phyloP scores from a whole-genome alignment of 2,113 vertebrate genomes.

The Thymallus thymallus region DNA sequence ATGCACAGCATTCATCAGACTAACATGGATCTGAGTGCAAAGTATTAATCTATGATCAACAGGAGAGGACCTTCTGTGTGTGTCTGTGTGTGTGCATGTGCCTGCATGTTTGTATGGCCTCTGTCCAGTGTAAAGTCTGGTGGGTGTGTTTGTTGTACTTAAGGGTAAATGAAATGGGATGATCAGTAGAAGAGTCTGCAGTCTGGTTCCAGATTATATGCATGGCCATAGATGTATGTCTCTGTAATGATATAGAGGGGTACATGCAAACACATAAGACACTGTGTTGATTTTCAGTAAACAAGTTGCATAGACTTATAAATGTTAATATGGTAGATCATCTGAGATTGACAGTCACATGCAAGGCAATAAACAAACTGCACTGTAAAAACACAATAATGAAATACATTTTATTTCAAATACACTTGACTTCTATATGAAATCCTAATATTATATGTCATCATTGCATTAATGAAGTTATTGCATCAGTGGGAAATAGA shows the following conservation, averaged over 20 bases:
- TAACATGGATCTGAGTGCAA: background rate
- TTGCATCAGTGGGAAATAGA: too few species aligned
- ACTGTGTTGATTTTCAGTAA: conserved; percentile 10
- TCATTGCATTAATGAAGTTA: background rate
- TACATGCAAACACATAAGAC: background rate
- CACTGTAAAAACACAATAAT: background rate
- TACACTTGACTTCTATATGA: background rate
- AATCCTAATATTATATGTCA: background rate
- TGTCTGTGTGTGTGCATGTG: background rate
- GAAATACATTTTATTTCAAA: background rate
- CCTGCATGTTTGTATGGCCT: too few species aligned
- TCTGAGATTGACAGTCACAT: background rate
- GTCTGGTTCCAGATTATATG: background rate
- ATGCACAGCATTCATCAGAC: too few species aligned
- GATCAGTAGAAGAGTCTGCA: background rate
- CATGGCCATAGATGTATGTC: background rate
- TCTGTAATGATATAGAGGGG: background rate
- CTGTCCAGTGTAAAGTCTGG: too few species aligned
- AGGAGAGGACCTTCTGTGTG: too few species aligned
- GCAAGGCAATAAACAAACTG: background rate
- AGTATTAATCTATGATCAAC: too few species aligned
- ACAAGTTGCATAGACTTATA: conserved; percentile 16
- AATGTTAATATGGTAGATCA: background rate
- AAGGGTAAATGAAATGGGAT: background rate
- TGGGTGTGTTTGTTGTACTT: background rate